Evolutionary conservation across 2,797 vertebrate genomes (phyloP).

Genomic region (Steatocranus sp.): DNA sequence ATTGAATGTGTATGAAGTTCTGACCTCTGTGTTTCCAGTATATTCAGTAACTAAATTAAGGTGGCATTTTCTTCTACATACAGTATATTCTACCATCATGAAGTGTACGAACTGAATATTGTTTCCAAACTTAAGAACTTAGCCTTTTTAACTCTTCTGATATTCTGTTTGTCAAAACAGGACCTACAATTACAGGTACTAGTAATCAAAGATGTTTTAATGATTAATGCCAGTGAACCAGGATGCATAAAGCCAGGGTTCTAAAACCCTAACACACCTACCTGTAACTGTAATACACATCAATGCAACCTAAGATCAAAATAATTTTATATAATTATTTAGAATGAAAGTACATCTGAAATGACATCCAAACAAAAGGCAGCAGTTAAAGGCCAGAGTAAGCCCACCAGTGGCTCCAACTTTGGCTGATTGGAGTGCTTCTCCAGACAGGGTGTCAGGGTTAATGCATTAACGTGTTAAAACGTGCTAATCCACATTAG

Average conservation of each 20-base stretch:
- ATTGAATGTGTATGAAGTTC: neutral
- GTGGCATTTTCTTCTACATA: neutral
- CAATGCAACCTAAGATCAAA: neutral
- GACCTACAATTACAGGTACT: neutral
- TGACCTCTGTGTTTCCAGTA: neutral
- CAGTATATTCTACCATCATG: neutral
- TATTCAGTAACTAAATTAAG: neutral
- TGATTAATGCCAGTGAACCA: neutral
- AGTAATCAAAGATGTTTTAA: neutral
- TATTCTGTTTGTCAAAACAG: neutral
- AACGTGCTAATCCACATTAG: neutral
- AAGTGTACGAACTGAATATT: neutral
- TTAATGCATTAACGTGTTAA: neutral
- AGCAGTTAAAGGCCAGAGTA: neutral
- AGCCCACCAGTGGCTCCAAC: neutral
- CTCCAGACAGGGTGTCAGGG: neutral
- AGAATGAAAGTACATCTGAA: neutral
- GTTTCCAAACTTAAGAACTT: neutral
- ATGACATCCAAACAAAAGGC: neutral
- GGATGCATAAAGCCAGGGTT: neutral
- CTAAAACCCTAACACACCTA: neutral
- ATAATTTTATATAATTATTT: neutral
- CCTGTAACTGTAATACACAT: neutral
- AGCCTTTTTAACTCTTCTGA: neutral
- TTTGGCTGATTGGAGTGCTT: neutral